Base-by-base conservation (phyloP, 2,888 invertebrate genomes). In the Lasioglossum oenotherae region DNA sequence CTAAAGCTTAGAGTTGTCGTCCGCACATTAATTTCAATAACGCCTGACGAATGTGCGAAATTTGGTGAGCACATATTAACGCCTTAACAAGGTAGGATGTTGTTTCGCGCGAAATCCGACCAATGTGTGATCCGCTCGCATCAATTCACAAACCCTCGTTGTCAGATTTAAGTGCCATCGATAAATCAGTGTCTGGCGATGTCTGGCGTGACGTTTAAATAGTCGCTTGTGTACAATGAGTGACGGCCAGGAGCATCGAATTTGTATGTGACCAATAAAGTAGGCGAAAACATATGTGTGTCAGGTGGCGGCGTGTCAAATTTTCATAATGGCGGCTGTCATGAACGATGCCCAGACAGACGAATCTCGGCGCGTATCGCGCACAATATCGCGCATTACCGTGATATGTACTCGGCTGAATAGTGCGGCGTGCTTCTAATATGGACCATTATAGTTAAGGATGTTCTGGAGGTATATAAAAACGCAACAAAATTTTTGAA, bases 241-340 rank as follows among this genome's bases (percentile, higher is more conserved):
- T 57, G 85, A 80, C 85, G 57, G 44, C 44, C 60, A 12, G 64
- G 53, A 57, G 72, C 85, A 85, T 84, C 85, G 60, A 84, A 85
- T 84, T 84, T 84, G 69, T 85, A 84, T 80, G 80, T 72, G 85
- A 80, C 80, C 85, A 79, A 84, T 80, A 76, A 84, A 84, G 74
- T 75, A n/a, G 41, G 10, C 64, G 49, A 53, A 79, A 84, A 84
- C 76, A 73, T 84, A 84, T 80, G 85, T 75, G 44, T 72, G 73
- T 85, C 85, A 76, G 85, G 85, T 75, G 75, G 27, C 49, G 46
- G 64, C 67, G 46, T 72, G 85, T 85, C 85, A 85, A 84, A 85
- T 85, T 84, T 76, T 85, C 85, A 85, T 85, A 85, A 85, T 85
- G 75, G 85, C 38, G 44, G 53, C 74, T 76, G 85, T 80, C 85